Evolutionary conservation across 1,140 invertebrate genomes (phyloP), one percentile per base, ranked within the genome.

Genomic region (Vanessa tameamea): DNA sequence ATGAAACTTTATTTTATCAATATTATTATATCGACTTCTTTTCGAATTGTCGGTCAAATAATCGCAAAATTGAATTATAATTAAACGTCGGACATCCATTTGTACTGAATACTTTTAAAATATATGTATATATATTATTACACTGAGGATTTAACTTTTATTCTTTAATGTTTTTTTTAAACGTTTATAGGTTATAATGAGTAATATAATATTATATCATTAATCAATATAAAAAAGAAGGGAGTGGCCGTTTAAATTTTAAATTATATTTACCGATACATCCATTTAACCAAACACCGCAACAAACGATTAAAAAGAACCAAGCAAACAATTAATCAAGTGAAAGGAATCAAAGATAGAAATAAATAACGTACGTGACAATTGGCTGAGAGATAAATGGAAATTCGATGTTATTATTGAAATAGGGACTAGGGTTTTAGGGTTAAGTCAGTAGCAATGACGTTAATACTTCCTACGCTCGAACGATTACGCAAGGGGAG

Each of bases 351-450:
- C 57, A 68, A 75, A 64, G 74, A 75, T 68, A 47, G 69, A 73
- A 72, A 78, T 61, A 75, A 76, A 78, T 80, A 77, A 77, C 57
- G 63, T 78, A 78, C 26, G 78, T 85, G 82, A 88, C 81, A 89
- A 86, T 87, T 80, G 82, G 76, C 47, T 77, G 73, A 75, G 83
- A 82, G 85, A 90, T 87, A 83, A 87, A 90, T 88, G 85, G 67
- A 77, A 78, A 74, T 90, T 82, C 77, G 66, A 82, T 87, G 78
- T 84, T 84, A 85, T 85, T 82, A 82, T 81, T 83, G 78, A 74
- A 82, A 77, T 71, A 73, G 74, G 70, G 78, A 81, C 78, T 59
- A 78, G 78, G 75, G 57, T 74, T 79, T 20, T 75, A 69, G 83
- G 82, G 83, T 78, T 86, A 88, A 83, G 78, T 78, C 76, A 81